Evolutionary conservation across 2,888 invertebrate species (phyloP), one percentile per base, ranked within the genome.

Genomic region (Papilio demoleus): DNA sequence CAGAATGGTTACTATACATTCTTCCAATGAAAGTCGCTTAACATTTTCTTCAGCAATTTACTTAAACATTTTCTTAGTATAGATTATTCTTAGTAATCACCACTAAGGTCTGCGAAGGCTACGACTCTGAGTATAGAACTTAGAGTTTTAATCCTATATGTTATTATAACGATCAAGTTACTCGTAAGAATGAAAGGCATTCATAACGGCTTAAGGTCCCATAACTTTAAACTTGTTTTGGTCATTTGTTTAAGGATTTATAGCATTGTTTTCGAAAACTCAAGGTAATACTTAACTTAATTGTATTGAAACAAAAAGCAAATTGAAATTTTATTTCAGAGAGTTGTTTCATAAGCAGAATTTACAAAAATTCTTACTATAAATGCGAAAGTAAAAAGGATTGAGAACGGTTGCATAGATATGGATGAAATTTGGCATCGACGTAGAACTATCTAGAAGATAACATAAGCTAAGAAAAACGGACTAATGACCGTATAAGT

Each of bases 271-370:
- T 79, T 74, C 79, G 69, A 82, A 80, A 79, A 77, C 71, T 62
- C 73, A 31, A 58, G 81, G 85, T n/a, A n/a, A n/a, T n/a, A n/a
- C 85, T 85, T 87, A n/a, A n/a, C n/a, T 85, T 79, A 72, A 68
- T 76, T 75, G 60, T 60, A 73, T 72, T 72, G 3, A n/a, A 56
- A 47, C 47, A 47, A 47, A 47, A 47, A 22, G 9, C 19, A 17
- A 42, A 17, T 19, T 19, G 17, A 9, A 45, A 9, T 22, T 47
- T 47, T 12, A 45, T 45, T 22, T 45, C 0, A 45, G 22, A 19
- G 11, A 45, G 9, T 42, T 17, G 1, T 42, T 45, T 45, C 5
- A 42, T 17, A 17, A 8, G 2, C 19, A 19, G 42, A 19, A 45
- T 45, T 45, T 9, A 45, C 19, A 45, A 45, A 19, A 8, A 40